phyloP scores from a whole-genome alignment of 1,140 invertebrate genomes.

The Dinoponera quadriceps region DNA sequence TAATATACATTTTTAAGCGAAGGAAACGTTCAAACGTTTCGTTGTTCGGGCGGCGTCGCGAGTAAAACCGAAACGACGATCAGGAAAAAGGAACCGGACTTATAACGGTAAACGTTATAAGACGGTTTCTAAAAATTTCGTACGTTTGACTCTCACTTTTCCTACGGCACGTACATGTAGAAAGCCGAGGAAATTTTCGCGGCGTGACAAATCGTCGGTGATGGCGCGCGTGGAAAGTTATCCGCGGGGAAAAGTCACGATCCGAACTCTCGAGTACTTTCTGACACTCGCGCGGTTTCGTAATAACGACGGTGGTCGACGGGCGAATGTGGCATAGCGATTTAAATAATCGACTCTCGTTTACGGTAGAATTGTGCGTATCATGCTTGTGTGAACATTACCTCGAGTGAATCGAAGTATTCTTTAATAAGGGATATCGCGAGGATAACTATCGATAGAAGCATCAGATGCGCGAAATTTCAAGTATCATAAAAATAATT shows the following conservation, averaged over 20 bases:
- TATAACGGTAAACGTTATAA: no score
- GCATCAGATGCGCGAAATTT: no score
- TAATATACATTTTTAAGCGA: no score
- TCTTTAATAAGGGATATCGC: no score
- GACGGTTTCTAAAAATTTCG: constrained; percentile 4
- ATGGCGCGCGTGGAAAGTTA: constrained; percentile 55
- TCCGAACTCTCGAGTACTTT: constrained; percentile 9
- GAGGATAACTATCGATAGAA: no score
- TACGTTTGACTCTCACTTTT: background rate
- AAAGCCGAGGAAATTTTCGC: constrained; percentile 4
- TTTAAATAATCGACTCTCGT: constrained; percentile 33
- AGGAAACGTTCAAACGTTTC: no score
- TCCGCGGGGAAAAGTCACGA: constrained; percentile 56
- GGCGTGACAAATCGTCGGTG: constrained; percentile 14
- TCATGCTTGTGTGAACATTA: background rate
- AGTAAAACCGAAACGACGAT: no score
- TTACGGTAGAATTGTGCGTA: constrained; percentile 12
- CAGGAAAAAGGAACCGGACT: no score
- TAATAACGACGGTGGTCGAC: constrained; percentile 6
- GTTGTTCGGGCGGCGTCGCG: no score
- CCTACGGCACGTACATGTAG: background rate
- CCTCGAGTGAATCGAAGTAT: background rate
- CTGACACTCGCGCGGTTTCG: background rate
- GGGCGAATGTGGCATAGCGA: background rate
- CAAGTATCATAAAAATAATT: no score